These are phyloP conservation scores for Penaeus vannamei DNA, from an alignment of 1,140 invertebrate species.

Conservation along the genomic window DNA sequence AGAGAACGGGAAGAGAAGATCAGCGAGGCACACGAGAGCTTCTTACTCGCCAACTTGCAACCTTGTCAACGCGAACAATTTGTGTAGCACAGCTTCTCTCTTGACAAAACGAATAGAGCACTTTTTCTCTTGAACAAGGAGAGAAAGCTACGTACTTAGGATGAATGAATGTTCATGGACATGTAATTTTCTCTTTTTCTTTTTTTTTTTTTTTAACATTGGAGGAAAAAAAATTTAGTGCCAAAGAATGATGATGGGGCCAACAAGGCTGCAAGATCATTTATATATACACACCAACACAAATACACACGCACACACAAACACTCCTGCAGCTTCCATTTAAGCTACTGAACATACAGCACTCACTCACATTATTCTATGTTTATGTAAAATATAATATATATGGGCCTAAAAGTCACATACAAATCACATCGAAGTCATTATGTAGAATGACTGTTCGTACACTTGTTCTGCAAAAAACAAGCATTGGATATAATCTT, in stretches of 20 bases:
- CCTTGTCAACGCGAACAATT: conserved; percentile 48
- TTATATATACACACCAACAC: conserved; percentile 50
- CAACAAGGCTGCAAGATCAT: conserved; percentile 55
- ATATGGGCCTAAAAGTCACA: conserved; percentile 8
- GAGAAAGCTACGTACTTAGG: no score
- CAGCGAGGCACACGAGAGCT: conserved; percentile 62
- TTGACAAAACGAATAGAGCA: neutral
- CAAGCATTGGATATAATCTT: conserved; percentile 24
- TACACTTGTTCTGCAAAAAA: conserved; percentile 51
- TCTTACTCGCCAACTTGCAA: conserved; percentile 53
- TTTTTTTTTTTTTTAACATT: neutral
- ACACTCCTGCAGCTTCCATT: conserved; percentile 10
- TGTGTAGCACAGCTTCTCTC: conserved; percentile 45
- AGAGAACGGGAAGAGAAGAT: conserved; percentile 68
- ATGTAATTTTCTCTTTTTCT: no score
- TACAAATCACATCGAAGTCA: conserved; percentile 26
- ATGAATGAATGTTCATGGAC: no score
- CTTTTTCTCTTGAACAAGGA: neutral
- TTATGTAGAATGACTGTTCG: conserved; percentile 11
- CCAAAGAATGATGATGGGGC: neutral
- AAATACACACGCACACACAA: conserved; percentile 26
- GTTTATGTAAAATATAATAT: conserved; percentile 32
- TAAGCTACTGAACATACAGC: conserved; percentile 35
- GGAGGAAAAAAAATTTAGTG: neutral
- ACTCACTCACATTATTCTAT: conserved; percentile 35